Evolutionary conservation across 2,888 invertebrate genomes (phyloP), one percentile per base, ranked within the genome.

Genomic region (Nephrotoma appendiculata): DNA sequence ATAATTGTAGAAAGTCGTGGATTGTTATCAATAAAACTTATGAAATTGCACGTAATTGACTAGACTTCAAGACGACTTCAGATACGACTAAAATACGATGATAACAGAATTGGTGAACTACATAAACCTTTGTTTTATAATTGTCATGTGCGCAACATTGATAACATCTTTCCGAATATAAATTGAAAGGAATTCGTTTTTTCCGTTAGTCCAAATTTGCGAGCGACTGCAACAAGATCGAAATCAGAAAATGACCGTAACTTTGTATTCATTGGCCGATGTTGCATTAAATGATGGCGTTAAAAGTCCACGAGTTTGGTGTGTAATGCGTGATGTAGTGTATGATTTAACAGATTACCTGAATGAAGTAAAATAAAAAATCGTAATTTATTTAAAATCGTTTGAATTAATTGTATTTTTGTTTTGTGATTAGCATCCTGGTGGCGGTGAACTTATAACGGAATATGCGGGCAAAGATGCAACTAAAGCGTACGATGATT

Each of bases 401-500:
- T 31, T 31, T 31, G 2, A 85, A 86, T 86, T 45, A 19, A 42
- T 86, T 41, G 57, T 87, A 42, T 41, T 85, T 42, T 41, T 86
- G 41, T 41, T 85, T 41, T 19, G 31, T 31, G 84, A 48, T n/a
- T 90, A 95, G 94, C 96, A 96, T 91, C 96, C 96, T 0, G 96
- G 95, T 0, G 95, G 96, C 0, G 89, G 90, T 0, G 95, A 95
- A 41, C 88, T 93, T 12, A 91, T 96, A 52, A 89, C 91, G 19
- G 95, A 95, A 88, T 94, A 92, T 86, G 95, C 94, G 0, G 96
- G 96, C 6, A 93, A 91, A 88, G 95, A 96, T 90, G 93, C 93
- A 3, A 95, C 95, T 0, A 92, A 92, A 88, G 94, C 92, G 0
- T 96, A 95, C 90, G 93, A 95, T 43, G 93, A 94, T 48, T 93